phyloP scores from a whole-genome alignment of 2,113 vertebrate genomes.

The Drymodes brunneopygia region DNA sequence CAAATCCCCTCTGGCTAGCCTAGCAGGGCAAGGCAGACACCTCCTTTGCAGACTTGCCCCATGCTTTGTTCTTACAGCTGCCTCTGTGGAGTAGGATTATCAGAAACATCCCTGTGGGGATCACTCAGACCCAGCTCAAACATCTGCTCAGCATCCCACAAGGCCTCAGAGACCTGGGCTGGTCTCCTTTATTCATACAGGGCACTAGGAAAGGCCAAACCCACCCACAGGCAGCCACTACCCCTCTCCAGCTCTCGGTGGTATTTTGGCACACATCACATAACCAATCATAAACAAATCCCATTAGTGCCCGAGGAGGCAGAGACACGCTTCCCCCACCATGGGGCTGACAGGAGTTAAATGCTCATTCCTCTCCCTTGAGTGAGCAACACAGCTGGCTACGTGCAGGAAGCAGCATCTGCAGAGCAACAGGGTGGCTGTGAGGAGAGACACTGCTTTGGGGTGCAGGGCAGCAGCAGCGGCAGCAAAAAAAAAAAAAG shows the following conservation, averaged over 20 bases:
- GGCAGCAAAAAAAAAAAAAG: not conserved
- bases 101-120: not conserved
- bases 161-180: not conserved
- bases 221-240: not conserved
- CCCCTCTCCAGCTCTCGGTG: not conserved
- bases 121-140: not conserved
- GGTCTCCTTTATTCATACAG: not conserved
- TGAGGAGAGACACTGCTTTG: not conserved
- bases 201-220: not conserved
- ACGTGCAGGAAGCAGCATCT: not conserved
- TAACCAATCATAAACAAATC: not conserved
- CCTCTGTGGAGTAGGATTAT: not conserved
- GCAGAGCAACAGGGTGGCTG: not conserved
- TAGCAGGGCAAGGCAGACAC: not conserved
- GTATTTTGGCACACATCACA: not conserved
- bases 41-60: not conserved
- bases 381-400: not conserved
- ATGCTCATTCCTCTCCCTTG: not conserved
- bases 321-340: not conserved
- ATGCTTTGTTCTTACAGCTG: not conserved
- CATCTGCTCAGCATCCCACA: not conserved
- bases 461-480: not conserved
- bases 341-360: not conserved
- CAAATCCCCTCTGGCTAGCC: not conserved
- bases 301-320: rapidly evolving